Evolutionary conservation across 2,797 vertebrate genomes (phyloP).

Genomic region (Sylvilagus floridanus): DNA sequence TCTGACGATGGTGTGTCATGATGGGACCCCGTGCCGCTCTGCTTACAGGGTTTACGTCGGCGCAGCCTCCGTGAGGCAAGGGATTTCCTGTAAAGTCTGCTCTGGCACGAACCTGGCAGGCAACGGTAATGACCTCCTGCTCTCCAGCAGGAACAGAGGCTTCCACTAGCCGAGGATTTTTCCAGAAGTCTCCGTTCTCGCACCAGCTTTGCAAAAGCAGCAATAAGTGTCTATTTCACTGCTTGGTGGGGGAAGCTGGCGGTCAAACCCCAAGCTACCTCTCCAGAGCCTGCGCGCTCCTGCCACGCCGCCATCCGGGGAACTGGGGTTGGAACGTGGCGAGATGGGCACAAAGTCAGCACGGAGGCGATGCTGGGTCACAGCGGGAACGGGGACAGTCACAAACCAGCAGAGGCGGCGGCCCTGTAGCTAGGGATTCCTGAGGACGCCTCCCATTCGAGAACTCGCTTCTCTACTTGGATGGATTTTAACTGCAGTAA

Average conservation of each 20-base stretch:
- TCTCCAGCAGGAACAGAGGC: not conserved
- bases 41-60: not conserved
- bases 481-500: not conserved
- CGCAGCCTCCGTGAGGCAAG: not conserved
- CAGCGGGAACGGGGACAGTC: not conserved
- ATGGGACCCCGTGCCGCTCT: not conserved
- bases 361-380: not conserved
- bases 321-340: not conserved
- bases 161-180: not conserved
- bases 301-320: not conserved
- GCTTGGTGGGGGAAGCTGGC: not conserved
- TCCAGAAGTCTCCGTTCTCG: not conserved
- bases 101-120: not conserved
- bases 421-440: not conserved
- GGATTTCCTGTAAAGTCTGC: not conserved
- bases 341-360: not conserved
- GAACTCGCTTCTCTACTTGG: not conserved
- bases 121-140: not conserved
- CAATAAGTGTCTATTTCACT: not conserved
- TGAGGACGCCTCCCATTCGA: not conserved
- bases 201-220: not conserved
- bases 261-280: not conserved
- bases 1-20: not conserved
- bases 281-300: not conserved
- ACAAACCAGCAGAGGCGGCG: not conserved